Evolutionary conservation across 2,888 invertebrate genomes (phyloP).

Genomic region (Imbricaverruca yamaguchii): DNA sequence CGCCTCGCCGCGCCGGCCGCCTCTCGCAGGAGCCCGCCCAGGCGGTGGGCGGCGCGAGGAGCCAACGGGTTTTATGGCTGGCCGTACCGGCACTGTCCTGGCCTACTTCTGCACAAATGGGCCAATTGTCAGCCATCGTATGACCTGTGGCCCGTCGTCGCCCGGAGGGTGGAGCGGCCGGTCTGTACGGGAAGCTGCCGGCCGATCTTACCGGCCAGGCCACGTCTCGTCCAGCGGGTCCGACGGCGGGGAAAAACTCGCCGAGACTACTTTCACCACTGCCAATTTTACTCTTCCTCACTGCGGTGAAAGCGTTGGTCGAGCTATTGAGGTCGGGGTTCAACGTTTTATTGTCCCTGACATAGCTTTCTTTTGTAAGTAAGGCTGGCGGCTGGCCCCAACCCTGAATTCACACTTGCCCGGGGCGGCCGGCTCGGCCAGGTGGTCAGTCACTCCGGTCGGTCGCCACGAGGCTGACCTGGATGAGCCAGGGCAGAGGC

Average conservation of each 20-base stretch:
- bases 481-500: no score
- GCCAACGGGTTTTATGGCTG: no score
- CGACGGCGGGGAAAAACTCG: background rate
- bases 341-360: conserved; percentile 15
- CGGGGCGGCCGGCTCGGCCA: background rate
- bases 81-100: no score
- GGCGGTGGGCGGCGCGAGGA: no score
- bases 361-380: conserved; percentile 1
- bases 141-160: no score
- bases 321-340: background rate
- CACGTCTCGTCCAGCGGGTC: background rate
- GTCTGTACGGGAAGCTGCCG: no score
- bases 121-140: background rate
- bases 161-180: no score
- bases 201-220: no score
- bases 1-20: background rate
- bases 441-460: no score
- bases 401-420: background rate
- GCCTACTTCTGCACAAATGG: background rate
- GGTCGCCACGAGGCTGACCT: no score
- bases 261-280: conserved; percentile 1
- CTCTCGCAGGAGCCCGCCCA: no score
- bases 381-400: conserved; percentile 1
- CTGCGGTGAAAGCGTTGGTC: background rate
- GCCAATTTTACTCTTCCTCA: conserved; percentile 10